Conservation (phyloP, 1,140 invertebrate species). For the Drosophila obscura region DNA sequence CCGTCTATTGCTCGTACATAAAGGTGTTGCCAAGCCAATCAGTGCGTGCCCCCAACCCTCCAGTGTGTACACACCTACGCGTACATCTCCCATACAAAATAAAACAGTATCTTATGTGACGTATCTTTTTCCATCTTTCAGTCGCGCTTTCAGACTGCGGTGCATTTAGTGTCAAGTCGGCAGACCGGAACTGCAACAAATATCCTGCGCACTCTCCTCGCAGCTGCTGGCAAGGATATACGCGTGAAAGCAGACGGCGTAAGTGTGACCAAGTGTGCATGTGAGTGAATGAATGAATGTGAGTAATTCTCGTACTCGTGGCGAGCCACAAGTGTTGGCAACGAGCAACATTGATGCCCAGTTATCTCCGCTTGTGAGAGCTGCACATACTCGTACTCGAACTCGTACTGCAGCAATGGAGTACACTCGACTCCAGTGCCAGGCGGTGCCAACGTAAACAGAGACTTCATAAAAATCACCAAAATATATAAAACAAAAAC, state of each 20-base stretch:
- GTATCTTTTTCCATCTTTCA: conserved; percentile 37
- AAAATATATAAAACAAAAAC: conserved; percentile 23
- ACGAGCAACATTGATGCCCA: conserved; percentile 35
- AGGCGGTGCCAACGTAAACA: conserved; percentile 82
- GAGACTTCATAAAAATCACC: conserved; percentile 70
- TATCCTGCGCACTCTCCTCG: conserved; percentile 92
- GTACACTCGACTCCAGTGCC: conserved; percentile 69
- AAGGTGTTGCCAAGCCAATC: conserved; percentile 17
- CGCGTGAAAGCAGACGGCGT: conserved; percentile 93
- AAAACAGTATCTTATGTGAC: conserved; percentile 10
- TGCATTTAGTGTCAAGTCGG: conserved; percentile 95
- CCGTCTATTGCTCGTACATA: not conserved
- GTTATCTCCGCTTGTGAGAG: conserved; percentile 29
- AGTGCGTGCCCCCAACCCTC: conserved; percentile 29
- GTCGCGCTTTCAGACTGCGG: conserved; percentile 91
- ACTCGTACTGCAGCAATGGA: conserved; percentile 25
- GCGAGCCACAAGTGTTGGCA: conserved; percentile 66
- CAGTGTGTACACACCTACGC: conserved; percentile 16
- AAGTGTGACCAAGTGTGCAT: conserved; percentile 84
- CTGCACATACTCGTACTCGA: not conserved
- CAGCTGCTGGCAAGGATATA: conserved; percentile 94
- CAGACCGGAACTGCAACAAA: conserved; percentile 95
- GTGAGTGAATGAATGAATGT: conserved; percentile 7
- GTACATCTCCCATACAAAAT: not conserved
- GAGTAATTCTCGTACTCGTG: not conserved